Base-by-base conservation (phyloP, 2,797 vertebrate species). In the Aplochiton taeniatus region DNA sequence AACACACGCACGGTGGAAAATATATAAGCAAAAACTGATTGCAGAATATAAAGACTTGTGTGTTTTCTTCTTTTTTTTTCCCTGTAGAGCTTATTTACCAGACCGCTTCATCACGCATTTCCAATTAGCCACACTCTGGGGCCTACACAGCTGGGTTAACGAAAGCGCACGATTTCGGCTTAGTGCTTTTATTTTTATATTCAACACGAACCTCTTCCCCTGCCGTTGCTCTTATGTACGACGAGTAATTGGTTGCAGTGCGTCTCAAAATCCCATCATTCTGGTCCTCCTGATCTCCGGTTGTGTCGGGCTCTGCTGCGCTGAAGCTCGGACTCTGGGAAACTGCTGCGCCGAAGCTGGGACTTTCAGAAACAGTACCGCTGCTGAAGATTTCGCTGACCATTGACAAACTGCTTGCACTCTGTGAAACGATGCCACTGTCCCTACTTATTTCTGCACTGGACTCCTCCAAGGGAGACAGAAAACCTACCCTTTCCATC, bases 361-460 rank as follows among this genome's bases (percentile, higher is more conserved):
- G 94, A 79, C 96, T 98, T 81, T 96, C 95, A 4, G 96, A 98
- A 74, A 96, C 94, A 7, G 91, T 86, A 12, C 93, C 93, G 59
- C 91, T 90, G 87, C 92, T 93, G 16, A 91, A 83, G 79, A 90
- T 86, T 1, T 93, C 93, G 60, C 93, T 94, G 42, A 91, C 73
- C 90, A 92, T 94, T 1, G 96, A 98, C 61, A 95, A 66, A 42
- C 91, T 95, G 88, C 97, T 98, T 10, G 93, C 93, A 65, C 96
- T 98, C 63, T 97, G 96, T 0, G 97, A 98, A 7, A 97, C 96
- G 8, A 93, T 88, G 43, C 97, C 97, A 80, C 97, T 98, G 91
- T 98, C 97, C 4, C 88, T 83, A 70, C 95, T 93, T 44, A 74
- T 86, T 18, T 91, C 93, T 0, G 83, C 90, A 4, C 82, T 94